Conservation (phyloP, 2,797 vertebrate genomes). For the Tenualosa thibaudeaui region DNA sequence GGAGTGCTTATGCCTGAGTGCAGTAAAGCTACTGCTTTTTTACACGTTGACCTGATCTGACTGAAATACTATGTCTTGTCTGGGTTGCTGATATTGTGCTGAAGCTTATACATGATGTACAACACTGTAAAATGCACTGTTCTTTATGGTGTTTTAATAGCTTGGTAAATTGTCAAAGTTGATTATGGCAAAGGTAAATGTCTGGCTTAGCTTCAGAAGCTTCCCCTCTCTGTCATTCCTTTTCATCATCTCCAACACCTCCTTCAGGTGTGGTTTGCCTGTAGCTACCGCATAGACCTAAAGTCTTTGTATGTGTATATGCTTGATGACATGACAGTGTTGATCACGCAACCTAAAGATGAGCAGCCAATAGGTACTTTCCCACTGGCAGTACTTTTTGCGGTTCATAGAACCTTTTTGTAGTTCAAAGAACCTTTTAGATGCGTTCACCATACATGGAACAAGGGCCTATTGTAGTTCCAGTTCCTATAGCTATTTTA, state of each 20-base stretch:
- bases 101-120: neutral
- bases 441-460: too few species aligned
- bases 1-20: neutral
- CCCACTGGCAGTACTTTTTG: too few species aligned
- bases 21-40: neutral
- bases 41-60: neutral
- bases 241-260: neutral
- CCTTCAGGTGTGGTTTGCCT: neutral
- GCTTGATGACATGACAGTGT: neutral
- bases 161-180: neutral
- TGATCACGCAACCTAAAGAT: neutral
- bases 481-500: too few species aligned
- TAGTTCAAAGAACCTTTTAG: too few species aligned
- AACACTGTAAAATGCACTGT: neutral
- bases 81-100: neutral
- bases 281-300: neutral
- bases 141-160: neutral
- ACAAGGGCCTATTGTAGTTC: too few species aligned
- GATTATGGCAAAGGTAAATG: neutral
- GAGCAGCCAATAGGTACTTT: neutral
- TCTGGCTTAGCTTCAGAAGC: neutral
- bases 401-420: too few species aligned
- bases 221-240: too few species aligned
- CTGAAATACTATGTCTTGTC: neutral
- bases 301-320: neutral